Conservation (phyloP, 2,888 invertebrate species). For the Lithodes maja region DNA sequence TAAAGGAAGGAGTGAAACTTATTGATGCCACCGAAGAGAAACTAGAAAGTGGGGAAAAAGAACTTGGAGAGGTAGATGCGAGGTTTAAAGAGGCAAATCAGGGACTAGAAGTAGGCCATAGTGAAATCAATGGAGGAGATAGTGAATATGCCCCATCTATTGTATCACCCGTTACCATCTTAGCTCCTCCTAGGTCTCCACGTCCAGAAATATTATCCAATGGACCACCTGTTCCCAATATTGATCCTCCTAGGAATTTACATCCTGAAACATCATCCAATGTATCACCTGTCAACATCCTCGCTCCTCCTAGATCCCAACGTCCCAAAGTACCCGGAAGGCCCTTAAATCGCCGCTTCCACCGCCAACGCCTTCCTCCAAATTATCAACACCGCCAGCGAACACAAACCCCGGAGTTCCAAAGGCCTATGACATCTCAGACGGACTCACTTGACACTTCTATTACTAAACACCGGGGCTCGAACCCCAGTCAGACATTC, state of each 20-base stretch:
- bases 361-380: background rate
- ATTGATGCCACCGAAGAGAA: background rate
- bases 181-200: background rate
- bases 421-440: background rate
- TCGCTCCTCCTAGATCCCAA: background rate
- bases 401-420: background rate
- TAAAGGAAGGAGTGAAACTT: conserved; percentile 35
- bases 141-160: conserved; percentile 21
- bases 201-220: background rate
- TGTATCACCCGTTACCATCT: background rate
- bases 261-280: background rate
- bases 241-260: background rate
- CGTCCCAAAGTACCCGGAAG: background rate
- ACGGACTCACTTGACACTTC: background rate
- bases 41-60: background rate
- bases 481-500: background rate
- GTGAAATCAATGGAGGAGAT: background rate
- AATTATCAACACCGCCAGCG: background rate
- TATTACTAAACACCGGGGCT: background rate
- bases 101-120: background rate
- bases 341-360: background rate
- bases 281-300: background rate
- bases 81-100: background rate
- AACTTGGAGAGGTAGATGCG: background rate
- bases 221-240: background rate